Conservation (phyloP, 1,140 invertebrate species). For the Sitophilus oryzae region DNA sequence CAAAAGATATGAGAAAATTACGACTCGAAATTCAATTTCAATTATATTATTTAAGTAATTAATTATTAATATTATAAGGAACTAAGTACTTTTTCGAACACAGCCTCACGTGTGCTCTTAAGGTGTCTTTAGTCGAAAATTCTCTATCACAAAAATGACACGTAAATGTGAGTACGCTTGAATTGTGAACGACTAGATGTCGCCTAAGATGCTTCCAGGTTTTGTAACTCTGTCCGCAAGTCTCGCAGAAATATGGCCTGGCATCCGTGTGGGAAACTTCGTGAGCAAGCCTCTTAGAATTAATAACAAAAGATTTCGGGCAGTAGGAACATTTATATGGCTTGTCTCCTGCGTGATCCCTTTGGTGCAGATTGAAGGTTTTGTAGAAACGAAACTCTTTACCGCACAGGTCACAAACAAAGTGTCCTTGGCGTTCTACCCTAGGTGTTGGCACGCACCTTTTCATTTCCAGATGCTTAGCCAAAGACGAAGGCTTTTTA, state of each 20-base stretch:
- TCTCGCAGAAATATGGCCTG: background rate
- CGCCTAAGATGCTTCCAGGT: background rate
- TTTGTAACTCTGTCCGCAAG: background rate
- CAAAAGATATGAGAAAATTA: too few species aligned
- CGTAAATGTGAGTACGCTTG: too few species aligned
- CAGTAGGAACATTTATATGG: slow-evolving; percentile 48
- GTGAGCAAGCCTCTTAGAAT: slow-evolving; percentile 49
- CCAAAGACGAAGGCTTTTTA: background rate
- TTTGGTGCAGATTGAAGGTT: slow-evolving; percentile 51
- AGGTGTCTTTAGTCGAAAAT: too few species aligned
- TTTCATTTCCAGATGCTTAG: too few species aligned
- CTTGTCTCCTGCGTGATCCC: slow-evolving; percentile 42
- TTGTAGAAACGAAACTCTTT: slow-evolving; percentile 55
- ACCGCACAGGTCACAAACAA: slow-evolving; percentile 57
- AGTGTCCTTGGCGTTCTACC: slow-evolving; percentile 23
- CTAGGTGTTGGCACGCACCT: too few species aligned
- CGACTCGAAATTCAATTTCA: too few species aligned
- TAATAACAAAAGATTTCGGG: slow-evolving; percentile 46
- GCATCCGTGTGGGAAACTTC: slow-evolving; percentile 39
- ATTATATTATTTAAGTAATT: too few species aligned
- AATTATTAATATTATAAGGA: too few species aligned
- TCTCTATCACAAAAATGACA: too few species aligned
- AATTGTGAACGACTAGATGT: background rate
- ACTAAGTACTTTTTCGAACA: too few species aligned
- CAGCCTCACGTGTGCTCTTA: too few species aligned